Percentiles rank a stretch among this genome's conserved stretches.
phyloP scores from a whole-genome alignment of 2,888 invertebrate species.

The Girardia tigrina region DNA sequence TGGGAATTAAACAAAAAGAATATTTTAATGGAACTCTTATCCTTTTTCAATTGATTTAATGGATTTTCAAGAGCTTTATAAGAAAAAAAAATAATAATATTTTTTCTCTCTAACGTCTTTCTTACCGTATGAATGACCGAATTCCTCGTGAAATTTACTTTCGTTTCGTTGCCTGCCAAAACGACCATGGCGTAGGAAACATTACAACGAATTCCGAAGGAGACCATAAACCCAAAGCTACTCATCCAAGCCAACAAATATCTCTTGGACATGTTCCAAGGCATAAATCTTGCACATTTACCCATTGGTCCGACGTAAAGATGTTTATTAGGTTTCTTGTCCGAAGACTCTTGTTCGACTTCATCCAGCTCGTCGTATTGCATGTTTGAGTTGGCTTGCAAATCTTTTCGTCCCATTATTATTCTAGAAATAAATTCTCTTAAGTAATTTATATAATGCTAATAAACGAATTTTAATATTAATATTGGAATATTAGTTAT shows the following conservation, averaged over 20 bases:
- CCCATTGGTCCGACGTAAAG: background rate
- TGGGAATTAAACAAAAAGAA: background rate
- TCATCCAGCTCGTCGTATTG: conserved; percentile 33
- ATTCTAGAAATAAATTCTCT: background rate
- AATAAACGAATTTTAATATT: no score
- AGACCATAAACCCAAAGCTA: conserved; percentile 36
- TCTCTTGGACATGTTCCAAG: conserved; percentile 33
- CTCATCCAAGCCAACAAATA: conserved; percentile 37
- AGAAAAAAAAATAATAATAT: background rate
- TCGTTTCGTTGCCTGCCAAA: background rate
- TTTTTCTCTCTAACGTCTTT: no score
- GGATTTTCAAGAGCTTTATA: background rate
- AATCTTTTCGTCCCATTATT: conserved; percentile 3
- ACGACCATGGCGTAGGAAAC: conserved; percentile 30
- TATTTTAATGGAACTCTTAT: background rate
- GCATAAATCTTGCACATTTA: conserved; percentile 16
- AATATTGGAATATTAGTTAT: no score
- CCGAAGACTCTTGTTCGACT: background rate
- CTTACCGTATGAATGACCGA: background rate
- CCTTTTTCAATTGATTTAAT: background rate
- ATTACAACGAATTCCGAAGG: conserved; percentile 37
- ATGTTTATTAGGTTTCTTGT: background rate
- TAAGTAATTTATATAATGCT: no score
- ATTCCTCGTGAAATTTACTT: background rate
- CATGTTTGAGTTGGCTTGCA: conserved; percentile 25